phyloP scores from a whole-genome alignment of 2,888 invertebrate species.

The Unio delphinus region DNA sequence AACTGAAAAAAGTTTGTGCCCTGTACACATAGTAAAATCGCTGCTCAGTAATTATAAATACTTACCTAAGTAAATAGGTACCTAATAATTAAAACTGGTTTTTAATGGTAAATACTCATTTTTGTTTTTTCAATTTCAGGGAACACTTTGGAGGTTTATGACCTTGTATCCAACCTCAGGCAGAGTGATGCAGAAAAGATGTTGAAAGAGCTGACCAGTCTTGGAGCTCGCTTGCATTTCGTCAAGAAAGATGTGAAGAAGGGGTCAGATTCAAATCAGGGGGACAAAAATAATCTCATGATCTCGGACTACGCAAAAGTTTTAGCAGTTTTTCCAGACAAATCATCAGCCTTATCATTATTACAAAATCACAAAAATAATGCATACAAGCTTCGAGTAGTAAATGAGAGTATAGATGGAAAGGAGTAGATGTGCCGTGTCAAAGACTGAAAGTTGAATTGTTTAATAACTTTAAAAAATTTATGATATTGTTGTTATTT shows the following conservation, averaged over 20 bases:
- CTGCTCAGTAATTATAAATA: no score
- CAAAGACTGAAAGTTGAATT: background rate
- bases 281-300: conserved; percentile 32
- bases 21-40: no score
- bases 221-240: conserved; percentile 34
- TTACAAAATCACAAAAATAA: conserved; percentile 28
- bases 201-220: conserved; percentile 27
- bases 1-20: no score
- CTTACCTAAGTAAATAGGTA: no score
- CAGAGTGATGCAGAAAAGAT: conserved; percentile 34
- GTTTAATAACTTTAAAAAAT: conserved; percentile 10
- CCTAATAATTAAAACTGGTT: background rate
- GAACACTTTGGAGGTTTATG: conserved; percentile 43
- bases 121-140: conserved; percentile 9
- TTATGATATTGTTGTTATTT: conserved; percentile 22
- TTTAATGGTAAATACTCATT: background rate
- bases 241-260: conserved; percentile 19
- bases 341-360: conserved; percentile 23
- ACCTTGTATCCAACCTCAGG: conserved; percentile 24
- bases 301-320: conserved; percentile 32
- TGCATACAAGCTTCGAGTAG: conserved; percentile 11
- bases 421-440: conserved; percentile 9
- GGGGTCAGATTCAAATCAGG: conserved; percentile 13
- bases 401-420: conserved; percentile 7
- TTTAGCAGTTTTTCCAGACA: conserved; percentile 34